phyloP scores from a whole-genome alignment of 1,140 invertebrate genomes.

The Eumeta japonica region DNA sequence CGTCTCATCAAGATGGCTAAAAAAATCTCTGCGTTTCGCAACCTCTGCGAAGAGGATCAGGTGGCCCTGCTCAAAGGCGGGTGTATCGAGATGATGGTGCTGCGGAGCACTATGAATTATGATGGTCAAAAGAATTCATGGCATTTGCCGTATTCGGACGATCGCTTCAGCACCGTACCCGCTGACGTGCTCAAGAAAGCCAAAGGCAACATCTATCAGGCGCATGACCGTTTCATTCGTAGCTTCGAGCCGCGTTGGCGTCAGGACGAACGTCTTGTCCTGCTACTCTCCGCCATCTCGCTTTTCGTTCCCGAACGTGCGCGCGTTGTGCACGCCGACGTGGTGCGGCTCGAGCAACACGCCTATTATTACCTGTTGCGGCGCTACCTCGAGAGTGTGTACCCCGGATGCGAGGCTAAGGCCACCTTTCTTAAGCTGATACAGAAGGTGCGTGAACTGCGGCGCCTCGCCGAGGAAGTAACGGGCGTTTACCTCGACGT shows the following conservation, averaged over 20 bases:
- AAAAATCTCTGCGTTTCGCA: conserved; percentile 83
- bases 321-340: conserved; percentile 77
- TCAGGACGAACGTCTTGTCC: conserved; percentile 82
- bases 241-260: conserved; percentile 80
- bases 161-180: conserved; percentile 71
- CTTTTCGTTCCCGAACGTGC: conserved; percentile 82
- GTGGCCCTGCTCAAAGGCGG: conserved; percentile 81
- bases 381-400: conserved; percentile 81
- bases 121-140: conserved; percentile 81
- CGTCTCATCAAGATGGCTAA: conserved; percentile 90
- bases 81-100: conserved; percentile 89
- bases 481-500: conserved; percentile 86
- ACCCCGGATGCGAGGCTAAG: conserved; percentile 80
- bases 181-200: conserved; percentile 84
- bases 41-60: conserved; percentile 84
- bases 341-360: conserved; percentile 87
- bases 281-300: conserved; percentile 86
- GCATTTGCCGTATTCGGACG: conserved; percentile 76
- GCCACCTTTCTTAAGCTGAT: conserved; percentile 83
- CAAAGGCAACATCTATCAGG: conserved; percentile 81
- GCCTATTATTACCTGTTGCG: conserved; percentile 86
- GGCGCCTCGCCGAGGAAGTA: conserved; percentile 81
- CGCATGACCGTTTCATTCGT: conserved; percentile 77
- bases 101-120: conserved; percentile 84
- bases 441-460: conserved; percentile 83